A percentile compares a stretch with the other conserved stretches of the same genome.
phyloP scores from a whole-genome alignment of 2,797 vertebrate genomes.

The Nyctalus aviator region DNA sequence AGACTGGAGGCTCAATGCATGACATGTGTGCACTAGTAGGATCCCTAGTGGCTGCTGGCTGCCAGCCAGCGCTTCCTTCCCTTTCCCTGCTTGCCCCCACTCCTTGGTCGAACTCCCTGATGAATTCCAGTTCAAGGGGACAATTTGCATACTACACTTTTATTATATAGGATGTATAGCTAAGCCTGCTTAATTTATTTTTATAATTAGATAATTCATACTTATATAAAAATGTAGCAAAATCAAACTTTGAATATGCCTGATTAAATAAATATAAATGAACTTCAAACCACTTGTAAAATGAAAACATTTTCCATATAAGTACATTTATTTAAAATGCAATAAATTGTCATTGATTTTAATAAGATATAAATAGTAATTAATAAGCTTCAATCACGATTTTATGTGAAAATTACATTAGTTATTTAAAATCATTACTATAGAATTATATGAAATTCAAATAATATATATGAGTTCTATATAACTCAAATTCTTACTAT shows the following conservation, averaged over 20 bases:
- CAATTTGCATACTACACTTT: too few relatives aligned
- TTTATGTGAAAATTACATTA: background rate
- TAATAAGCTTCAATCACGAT: background rate
- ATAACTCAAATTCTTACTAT: background rate
- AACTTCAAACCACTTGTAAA: background rate
- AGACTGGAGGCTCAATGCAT: background rate
- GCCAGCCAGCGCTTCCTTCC: too few relatives aligned
- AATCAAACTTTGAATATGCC: background rate
- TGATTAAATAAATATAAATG: background rate
- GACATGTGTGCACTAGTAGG: too few relatives aligned
- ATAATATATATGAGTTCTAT: background rate
- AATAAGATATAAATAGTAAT: background rate
- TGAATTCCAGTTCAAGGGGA: too few relatives aligned
- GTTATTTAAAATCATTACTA: constrained; percentile 5
- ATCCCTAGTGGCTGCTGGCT: too few relatives aligned
- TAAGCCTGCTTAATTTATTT: background rate
- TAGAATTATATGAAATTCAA: background rate
- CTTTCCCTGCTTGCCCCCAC: accelerated
- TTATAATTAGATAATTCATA: background rate
- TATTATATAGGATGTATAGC: background rate
- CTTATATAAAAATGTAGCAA: background rate
- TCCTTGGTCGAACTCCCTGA: too few relatives aligned
- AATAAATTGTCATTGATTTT: background rate
- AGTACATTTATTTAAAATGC: background rate
- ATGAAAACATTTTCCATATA: background rate